Evolutionary conservation across 2,888 invertebrate species (phyloP).

Genomic region (Pseudococcus viburni): DNA sequence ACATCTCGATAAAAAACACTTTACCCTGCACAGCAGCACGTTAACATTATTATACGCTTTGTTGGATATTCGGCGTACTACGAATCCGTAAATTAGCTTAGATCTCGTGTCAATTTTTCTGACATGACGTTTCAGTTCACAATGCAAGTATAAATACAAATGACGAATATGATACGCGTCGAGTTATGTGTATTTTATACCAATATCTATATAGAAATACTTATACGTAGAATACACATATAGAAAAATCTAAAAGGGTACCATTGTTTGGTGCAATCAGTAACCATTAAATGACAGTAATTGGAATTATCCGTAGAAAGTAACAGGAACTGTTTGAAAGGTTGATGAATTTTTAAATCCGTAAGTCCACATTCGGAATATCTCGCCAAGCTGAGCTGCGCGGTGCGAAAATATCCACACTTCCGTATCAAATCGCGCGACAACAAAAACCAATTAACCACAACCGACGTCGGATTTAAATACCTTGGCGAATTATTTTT

Average conservation of each 20-base stretch:
- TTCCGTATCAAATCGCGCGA: constrained; percentile 50
- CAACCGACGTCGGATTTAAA: constrained; percentile 28
- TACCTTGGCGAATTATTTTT: not conserved
- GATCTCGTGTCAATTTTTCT: constrained; percentile 49
- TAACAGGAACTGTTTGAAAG: constrained; percentile 45
- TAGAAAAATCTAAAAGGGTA: constrained; percentile 31
- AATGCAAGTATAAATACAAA: not conserved
- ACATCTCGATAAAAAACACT: not conserved
- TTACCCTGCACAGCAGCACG: not conserved
- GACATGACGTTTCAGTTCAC: constrained; percentile 43
- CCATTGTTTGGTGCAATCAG: constrained; percentile 54
- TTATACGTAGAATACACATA: not conserved
- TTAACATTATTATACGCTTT: constrained; percentile 27
- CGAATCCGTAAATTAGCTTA: constrained; percentile 52
- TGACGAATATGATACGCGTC: not conserved
- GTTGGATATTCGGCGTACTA: constrained; percentile 32
- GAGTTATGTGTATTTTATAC: constrained; percentile 6
- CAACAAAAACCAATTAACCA: constrained; percentile 53
- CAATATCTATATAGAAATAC: not conserved
- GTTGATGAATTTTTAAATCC: constrained; percentile 57
- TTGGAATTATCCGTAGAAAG: constrained; percentile 57
- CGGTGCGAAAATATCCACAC: not conserved
- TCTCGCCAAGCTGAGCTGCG: not conserved
- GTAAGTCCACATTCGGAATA: constrained; percentile 52
- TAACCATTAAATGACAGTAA: constrained; percentile 56